phyloP scores from a whole-genome alignment of 2,113 vertebrate genomes.

The Malurus melanocephalus region DNA sequence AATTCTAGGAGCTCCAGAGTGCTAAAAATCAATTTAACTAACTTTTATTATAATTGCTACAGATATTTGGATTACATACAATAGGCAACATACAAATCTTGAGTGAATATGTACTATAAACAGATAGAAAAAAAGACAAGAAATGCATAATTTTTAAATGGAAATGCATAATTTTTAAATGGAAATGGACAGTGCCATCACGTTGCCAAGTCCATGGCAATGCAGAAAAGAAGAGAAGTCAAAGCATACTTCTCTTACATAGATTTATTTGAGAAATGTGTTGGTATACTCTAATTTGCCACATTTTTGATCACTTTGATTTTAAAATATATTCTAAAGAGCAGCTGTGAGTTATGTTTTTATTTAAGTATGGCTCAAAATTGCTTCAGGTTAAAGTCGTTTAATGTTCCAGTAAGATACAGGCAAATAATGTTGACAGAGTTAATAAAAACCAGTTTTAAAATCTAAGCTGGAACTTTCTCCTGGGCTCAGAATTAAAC shows the following conservation, averaged over 20 bases:
- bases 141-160: neutral
- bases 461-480: neutral
- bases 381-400: neutral
- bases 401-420: neutral
- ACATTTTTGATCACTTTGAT: neutral
- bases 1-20: neutral
- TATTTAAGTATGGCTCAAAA: neutral
- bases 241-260: neutral
- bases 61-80: neutral
- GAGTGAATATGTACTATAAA: neutral
- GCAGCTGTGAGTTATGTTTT: neutral
- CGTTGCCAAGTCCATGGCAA: neutral
- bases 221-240: neutral
- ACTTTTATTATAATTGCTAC: neutral
- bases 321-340: neutral
- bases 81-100: neutral
- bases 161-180: neutral
- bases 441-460: neutral
- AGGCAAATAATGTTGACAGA: neutral
- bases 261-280: neutral
- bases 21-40: neutral
- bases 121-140: neutral
- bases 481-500: neutral
- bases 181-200: neutral
- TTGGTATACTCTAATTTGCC: neutral